These are phyloP conservation scores for Turdus rufiventris DNA, from an alignment of 2,113 vertebrate species.

Conservation along the genomic window DNA sequence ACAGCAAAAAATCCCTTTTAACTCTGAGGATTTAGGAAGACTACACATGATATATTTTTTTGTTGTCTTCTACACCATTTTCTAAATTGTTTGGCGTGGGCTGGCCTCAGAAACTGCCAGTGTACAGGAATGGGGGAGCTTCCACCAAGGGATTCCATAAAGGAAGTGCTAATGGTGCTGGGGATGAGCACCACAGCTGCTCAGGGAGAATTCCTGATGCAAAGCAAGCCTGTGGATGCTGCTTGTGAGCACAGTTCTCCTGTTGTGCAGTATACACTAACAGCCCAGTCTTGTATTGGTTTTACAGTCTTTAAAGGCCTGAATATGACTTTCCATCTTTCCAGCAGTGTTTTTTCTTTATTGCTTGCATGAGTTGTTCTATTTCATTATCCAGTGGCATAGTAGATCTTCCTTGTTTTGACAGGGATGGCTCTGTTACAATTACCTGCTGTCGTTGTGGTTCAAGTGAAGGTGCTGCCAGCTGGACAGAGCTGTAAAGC, in stretches of 20 bases:
- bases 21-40: not conserved
- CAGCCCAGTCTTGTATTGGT: not conserved
- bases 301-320: constrained; percentile 39
- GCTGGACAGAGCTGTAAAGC: constrained; percentile 51
- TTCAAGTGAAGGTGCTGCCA: constrained; percentile 54
- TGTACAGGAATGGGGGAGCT: not conserved
- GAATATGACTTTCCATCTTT: constrained; percentile 14
- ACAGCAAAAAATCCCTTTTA: not conserved
- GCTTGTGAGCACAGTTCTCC: not conserved
- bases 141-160: not conserved
- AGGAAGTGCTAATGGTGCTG: not conserved
- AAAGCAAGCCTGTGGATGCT: fast-evolving
- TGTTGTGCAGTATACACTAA: not conserved
- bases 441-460: constrained; percentile 62
- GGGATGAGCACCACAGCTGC: not conserved
- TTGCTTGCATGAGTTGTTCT: constrained; percentile 36
- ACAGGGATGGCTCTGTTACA: constrained; percentile 55
- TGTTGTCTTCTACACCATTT: not conserved
- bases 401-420: constrained; percentile 41
- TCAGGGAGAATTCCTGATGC: not conserved
- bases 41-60: not conserved
- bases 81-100: not conserved
- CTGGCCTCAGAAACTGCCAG: not conserved
- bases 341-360: constrained; percentile 3
- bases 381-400: constrained; percentile 52